These are phyloP conservation scores for Uropetala carovei DNA, from an alignment of 2,888 invertebrate species.

Conservation along the genomic window DNA sequence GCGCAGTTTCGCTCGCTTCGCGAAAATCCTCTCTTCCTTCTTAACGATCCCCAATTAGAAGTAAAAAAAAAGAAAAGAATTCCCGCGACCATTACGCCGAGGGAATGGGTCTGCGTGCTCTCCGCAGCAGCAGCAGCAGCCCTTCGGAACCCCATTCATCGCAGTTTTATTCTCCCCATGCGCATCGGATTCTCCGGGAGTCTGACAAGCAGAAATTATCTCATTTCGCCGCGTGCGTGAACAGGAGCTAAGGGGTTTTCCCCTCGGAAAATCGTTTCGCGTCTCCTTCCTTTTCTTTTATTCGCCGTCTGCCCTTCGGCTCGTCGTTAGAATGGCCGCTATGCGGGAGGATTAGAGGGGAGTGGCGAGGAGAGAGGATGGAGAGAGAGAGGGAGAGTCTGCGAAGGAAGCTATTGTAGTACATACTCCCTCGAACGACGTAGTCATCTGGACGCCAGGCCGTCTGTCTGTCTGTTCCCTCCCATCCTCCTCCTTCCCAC, in stretches of 20 bases:
- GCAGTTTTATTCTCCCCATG: background rate
- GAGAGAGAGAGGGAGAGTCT: background rate
- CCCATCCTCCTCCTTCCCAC: background rate
- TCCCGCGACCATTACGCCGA: background rate
- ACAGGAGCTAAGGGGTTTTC: background rate
- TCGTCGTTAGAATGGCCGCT: conserved; percentile 8
- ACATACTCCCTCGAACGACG: background rate
- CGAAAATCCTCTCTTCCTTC: background rate
- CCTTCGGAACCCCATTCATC: background rate
- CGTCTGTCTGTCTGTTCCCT: background rate
- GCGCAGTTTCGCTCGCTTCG: too few relatives aligned
- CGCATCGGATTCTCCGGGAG: background rate
- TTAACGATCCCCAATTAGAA: background rate
- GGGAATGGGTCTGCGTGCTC: background rate
- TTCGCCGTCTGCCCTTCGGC: conserved; percentile 11
- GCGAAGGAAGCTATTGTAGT: background rate
- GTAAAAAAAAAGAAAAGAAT: background rate
- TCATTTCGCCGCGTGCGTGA: conserved; percentile 14
- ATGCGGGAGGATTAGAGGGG: background rate
- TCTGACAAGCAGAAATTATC: conserved; percentile 34
- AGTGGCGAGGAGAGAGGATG: background rate
- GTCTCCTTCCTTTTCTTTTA: background rate
- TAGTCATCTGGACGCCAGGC: conserved; percentile 5
- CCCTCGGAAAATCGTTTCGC: background rate
- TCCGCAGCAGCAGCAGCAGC: background rate